These are phyloP conservation scores for Siderastrea siderea DNA, from an alignment of 92 coral and sea anemone species.

Conservation along the genomic window DNA sequence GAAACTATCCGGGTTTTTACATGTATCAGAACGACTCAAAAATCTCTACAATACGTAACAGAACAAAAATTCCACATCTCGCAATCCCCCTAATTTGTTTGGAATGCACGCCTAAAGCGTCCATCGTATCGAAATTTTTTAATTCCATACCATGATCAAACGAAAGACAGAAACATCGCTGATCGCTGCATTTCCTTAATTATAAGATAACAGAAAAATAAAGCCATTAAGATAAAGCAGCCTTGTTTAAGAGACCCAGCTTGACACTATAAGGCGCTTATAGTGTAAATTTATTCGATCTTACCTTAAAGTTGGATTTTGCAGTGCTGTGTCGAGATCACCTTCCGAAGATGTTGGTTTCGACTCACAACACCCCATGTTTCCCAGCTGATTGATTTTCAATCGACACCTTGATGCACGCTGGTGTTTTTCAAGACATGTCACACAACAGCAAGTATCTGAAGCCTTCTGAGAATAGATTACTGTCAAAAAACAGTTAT, in stretches of 20 bases:
- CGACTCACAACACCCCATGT: constrained; percentile 86
- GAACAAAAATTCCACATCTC: no score
- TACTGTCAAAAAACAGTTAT: constrained; percentile 13
- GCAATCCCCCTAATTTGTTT: no score
- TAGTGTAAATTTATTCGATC: neutral
- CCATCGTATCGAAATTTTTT: neutral
- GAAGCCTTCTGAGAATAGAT: constrained; percentile 17
- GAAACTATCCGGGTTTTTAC: no score
- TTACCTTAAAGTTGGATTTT: constrained; percentile 65
- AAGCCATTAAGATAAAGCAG: neutral
- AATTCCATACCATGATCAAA: neutral
- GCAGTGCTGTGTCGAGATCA: constrained; percentile 47
- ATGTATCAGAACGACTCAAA: no score
- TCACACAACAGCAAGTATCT: constrained; percentile 31
- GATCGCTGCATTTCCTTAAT: neutral
- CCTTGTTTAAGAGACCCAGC: neutral
- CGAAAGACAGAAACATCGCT: neutral
- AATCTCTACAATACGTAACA: no score
- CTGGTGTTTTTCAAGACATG: constrained; percentile 8
- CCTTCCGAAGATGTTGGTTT: constrained; percentile 66
- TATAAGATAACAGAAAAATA: neutral
- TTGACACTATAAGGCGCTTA: neutral
- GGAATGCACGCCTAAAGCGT: no score
- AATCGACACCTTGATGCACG: constrained; percentile 17
- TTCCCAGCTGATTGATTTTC: constrained; percentile 30